Base-by-base conservation (phyloP, 2,888 invertebrate genomes). In the Endotricha flammealis region DNA sequence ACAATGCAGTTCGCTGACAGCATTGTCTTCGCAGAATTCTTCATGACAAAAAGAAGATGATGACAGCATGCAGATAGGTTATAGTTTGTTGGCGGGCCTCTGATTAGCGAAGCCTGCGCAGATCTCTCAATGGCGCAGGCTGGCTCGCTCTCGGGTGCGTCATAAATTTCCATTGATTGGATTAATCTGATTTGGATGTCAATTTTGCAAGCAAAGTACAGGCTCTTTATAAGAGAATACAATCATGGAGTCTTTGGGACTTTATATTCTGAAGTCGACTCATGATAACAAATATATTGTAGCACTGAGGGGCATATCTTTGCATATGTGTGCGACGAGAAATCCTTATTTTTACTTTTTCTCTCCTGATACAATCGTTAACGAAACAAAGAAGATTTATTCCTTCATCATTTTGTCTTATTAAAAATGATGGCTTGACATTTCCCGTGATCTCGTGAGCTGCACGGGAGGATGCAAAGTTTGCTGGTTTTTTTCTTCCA, bases 111-210 rank as follows among this genome's bases (percentile, higher is more conserved):
- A 58, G 55, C 61, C 52, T 53, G 47, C 50, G 53, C 67, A 63
- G 76, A 80, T 76, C 76, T 78, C 75, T 79, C 75, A 76, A 76
- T 73, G 78, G 74, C 66, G 58, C 53, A 6, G 61, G 58, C 57
- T 50, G 62, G 76, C 69, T 65, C 72, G 75, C 64, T 73, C 74
- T 65, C 57, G 76, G 75, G 78, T 78, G 83, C 82, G 79, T 87
- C 87, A 87, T 87, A 87, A 87, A 87, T 87, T 80, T 78, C 70
- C 81, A 81, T 82, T 87, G 86, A 86, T 87, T 82, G 86, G 85
- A 81, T 83, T 87, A 85, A 87, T 87, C 87, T 85, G 87, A 87
- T 87, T 86, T 86, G 80, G 73, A 78, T 82, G 83, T 81, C 82
- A 82, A 82, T 79, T 85, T 86, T 75, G 79, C 71, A 73, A 69